Evolutionary conservation across 1,140 invertebrate genomes (phyloP).

Genomic region (Berghia stephanieae): DNA sequence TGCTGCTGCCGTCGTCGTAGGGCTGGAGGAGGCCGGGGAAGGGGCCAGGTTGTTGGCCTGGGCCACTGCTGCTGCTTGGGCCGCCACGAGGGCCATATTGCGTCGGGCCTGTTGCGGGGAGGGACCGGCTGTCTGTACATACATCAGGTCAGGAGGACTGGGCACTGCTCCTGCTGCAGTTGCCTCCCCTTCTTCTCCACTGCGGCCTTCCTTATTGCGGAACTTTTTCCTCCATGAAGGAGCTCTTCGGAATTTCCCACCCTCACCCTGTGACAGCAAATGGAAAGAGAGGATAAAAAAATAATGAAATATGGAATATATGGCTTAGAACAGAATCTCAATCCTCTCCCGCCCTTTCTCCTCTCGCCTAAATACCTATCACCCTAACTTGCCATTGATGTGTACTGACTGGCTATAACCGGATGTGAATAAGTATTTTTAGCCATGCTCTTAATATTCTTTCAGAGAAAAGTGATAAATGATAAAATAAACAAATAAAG

Average conservation of each 20-base stretch:
- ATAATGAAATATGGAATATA: background rate
- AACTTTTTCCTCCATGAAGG: conserved; percentile 66
- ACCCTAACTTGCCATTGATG: background rate
- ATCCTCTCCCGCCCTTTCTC: background rate
- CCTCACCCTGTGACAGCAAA: conserved; percentile 54
- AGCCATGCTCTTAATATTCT: no score
- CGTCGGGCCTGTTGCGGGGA: conserved; percentile 39
- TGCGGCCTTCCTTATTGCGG: conserved; percentile 56
- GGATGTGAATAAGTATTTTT: no score
- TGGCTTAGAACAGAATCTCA: background rate
- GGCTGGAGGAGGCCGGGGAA: background rate
- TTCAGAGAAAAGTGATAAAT: no score
- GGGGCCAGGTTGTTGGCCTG: background rate
- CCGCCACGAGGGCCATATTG: conserved; percentile 21
- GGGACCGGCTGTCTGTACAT: background rate
- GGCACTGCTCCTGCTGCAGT: conserved; percentile 34
- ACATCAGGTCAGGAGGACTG: conserved; percentile 16
- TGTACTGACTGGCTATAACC: no score
- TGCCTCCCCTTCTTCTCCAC: conserved; percentile 45
- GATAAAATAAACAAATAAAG: no score
- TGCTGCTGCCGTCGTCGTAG: conserved; percentile 8
- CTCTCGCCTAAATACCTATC: background rate
- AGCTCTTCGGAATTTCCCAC: conserved; percentile 59
- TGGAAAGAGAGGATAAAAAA: background rate
- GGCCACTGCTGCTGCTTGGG: conserved; percentile 25